phyloP scores from a whole-genome alignment of 1,140 invertebrate species.

The Caenorhabditis inopinata region DNA sequence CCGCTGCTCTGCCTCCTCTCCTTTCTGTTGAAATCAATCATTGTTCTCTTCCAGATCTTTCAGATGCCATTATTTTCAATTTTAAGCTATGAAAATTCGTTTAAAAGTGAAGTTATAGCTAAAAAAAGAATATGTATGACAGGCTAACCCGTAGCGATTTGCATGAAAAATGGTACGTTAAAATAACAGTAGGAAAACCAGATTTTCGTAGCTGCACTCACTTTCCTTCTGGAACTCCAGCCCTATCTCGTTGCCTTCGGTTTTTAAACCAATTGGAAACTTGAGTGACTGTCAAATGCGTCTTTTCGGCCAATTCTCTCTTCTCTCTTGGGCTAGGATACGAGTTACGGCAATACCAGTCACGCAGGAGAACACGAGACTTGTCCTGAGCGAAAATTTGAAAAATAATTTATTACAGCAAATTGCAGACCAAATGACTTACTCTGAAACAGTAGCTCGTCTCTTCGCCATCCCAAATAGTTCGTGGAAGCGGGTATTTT shows the following conservation, averaged over 20 bases:
- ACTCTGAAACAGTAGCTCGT: conserved; percentile 92
- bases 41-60: no score
- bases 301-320: conserved; percentile 83
- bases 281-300: conserved; percentile 37
- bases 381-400: conserved; percentile 71
- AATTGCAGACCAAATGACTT: neutral
- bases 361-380: conserved; percentile 82
- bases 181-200: no score
- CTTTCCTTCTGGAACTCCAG: conserved; percentile 70
- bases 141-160: no score
- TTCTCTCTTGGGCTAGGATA: conserved; percentile 93
- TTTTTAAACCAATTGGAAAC: conserved; percentile 98
- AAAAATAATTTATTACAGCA: neutral
- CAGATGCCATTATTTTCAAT: no score
- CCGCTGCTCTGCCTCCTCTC: no score
- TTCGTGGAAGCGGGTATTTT: conserved; percentile 92
- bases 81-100: no score
- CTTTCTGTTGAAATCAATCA: no score
- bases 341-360: conserved; percentile 83
- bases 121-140: no score
- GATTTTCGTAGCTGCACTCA: neutral
- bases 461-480: conserved; percentile 99
- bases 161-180: no score
- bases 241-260: conserved; percentile 86
- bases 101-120: no score